These are phyloP conservation scores for Agrochola circellaris DNA, from an alignment of 2,888 invertebrate species.

Conservation along the genomic window DNA sequence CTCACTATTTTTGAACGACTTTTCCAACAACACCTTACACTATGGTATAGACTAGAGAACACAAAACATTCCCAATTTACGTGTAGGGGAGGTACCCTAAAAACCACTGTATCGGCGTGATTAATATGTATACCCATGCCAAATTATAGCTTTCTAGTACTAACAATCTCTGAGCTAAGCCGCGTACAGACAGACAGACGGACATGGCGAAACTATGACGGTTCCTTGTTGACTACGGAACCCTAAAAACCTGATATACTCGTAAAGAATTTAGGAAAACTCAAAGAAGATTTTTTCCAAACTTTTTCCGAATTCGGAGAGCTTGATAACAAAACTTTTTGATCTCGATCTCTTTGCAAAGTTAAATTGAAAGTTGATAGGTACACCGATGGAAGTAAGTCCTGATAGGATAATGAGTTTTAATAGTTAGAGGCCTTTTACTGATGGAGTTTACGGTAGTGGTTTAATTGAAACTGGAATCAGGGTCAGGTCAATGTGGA, in stretches of 20 bases:
- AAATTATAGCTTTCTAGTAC: too few species aligned
- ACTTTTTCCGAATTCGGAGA: slow-evolving; percentile 33
- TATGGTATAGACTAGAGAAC: too few species aligned
- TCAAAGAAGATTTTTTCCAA: slow-evolving; percentile 29
- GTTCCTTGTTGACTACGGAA: too few species aligned
- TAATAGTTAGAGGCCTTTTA: slow-evolving; percentile 28
- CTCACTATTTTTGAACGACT: too few species aligned
- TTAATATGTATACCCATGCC: too few species aligned
- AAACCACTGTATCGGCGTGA: too few species aligned
- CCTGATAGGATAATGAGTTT: slow-evolving; percentile 11
- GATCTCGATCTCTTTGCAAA: slow-evolving; percentile 49
- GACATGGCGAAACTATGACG: too few species aligned
- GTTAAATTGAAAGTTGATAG: slow-evolving; percentile 57
- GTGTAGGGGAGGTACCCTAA: too few species aligned
- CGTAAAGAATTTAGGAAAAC: slow-evolving; percentile 22
- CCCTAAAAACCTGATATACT: slow-evolving; percentile 20
- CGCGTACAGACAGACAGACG: too few species aligned
- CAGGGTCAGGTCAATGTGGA: neutral
- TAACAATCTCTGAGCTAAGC: too few species aligned
- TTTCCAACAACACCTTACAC: too few species aligned
- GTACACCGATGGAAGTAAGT: slow-evolving; percentile 27
- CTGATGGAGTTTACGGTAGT: slow-evolving; percentile 23
- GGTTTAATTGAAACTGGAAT: slow-evolving; percentile 2
- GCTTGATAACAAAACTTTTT: slow-evolving; percentile 44
- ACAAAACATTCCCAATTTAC: too few species aligned